phyloP scores from a whole-genome alignment of 1,140 invertebrate genomes.

The Platyscapa corneri region DNA sequence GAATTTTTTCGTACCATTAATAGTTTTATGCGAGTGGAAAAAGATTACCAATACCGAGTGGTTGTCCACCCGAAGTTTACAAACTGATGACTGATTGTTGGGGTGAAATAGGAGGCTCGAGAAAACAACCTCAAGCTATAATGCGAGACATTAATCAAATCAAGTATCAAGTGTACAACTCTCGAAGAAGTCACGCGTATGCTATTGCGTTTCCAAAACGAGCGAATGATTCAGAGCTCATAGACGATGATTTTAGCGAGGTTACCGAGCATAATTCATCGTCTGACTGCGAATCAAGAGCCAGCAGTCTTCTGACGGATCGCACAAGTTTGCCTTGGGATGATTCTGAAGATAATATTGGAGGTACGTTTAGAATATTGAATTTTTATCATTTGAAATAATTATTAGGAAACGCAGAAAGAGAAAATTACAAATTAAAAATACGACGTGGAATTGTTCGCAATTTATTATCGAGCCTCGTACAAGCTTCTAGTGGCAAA shows the following conservation, averaged over 20 bases:
- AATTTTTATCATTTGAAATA: background rate
- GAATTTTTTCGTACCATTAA: conserved; percentile 12
- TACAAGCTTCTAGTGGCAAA: no score
- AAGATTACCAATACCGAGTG: conserved; percentile 82
- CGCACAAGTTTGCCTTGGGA: conserved; percentile 65
- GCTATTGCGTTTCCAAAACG: conserved; percentile 73
- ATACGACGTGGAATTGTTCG: no score
- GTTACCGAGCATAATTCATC: conserved; percentile 56
- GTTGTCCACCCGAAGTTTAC: conserved; percentile 89
- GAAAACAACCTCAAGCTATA: conserved; percentile 86
- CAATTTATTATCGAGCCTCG: no score
- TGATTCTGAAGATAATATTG: conserved; percentile 61
- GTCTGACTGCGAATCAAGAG: conserved; percentile 62
- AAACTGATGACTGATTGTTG: conserved; percentile 91
- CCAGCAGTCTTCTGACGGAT: conserved; percentile 63
- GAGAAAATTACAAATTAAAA: no score
- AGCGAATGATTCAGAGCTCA: conserved; percentile 56
- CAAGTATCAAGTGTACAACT: conserved; percentile 82
- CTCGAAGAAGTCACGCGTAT: conserved; percentile 77
- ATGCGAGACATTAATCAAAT: conserved; percentile 89
- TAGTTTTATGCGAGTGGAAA: conserved; percentile 83
- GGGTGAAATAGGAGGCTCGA: conserved; percentile 81
- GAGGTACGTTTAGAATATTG: conserved; percentile 46
- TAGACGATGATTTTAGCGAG: conserved; percentile 57
- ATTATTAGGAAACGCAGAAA: no score